These are phyloP conservation scores for Ophraella communa DNA, from an alignment of 2,888 invertebrate genomes.

Conservation along the genomic window DNA sequence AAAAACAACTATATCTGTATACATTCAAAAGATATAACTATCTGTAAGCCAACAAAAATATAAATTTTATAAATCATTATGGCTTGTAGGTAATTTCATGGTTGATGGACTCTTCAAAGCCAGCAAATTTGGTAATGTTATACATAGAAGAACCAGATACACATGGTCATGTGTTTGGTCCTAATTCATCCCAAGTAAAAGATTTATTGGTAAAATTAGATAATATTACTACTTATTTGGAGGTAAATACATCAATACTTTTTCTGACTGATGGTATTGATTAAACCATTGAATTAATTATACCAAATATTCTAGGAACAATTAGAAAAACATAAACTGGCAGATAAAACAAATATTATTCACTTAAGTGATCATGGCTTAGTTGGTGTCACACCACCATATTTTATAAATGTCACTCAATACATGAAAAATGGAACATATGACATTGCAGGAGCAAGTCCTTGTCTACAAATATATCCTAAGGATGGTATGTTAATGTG, in stretches of 20 bases:
- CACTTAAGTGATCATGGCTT: constrained; percentile 79
- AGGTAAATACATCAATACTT: too few species aligned
- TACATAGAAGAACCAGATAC: constrained; percentile 77
- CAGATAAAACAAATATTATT: constrained; percentile 67
- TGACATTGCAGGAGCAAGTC: constrained; percentile 62
- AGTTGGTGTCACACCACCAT: constrained; percentile 62
- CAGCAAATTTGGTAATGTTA: constrained; percentile 72
- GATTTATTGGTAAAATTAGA: constrained; percentile 61
- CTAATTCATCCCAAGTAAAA: constrained; percentile 57
- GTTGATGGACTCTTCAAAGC: constrained; percentile 64
- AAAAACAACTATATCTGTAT: too few species aligned
- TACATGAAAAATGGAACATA: constrained; percentile 63
- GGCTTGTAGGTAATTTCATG: constrained; percentile 63
- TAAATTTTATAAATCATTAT: neutral
- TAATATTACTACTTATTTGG: constrained; percentile 65
- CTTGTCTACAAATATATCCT: constrained; percentile 68
- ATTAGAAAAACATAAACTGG: constrained; percentile 62
- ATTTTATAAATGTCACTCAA: constrained; percentile 65
- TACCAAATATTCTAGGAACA: constrained; percentile 51
- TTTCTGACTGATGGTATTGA: too few species aligned
- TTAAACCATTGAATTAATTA: too few species aligned
- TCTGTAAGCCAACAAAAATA: too few species aligned
- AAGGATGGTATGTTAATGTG: constrained; percentile 57
- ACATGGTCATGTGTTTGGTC: constrained; percentile 68
- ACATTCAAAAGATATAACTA: too few species aligned